Conservation (phyloP, 2,888 invertebrate genomes). For the Chrysopilus asiliformis region DNA sequence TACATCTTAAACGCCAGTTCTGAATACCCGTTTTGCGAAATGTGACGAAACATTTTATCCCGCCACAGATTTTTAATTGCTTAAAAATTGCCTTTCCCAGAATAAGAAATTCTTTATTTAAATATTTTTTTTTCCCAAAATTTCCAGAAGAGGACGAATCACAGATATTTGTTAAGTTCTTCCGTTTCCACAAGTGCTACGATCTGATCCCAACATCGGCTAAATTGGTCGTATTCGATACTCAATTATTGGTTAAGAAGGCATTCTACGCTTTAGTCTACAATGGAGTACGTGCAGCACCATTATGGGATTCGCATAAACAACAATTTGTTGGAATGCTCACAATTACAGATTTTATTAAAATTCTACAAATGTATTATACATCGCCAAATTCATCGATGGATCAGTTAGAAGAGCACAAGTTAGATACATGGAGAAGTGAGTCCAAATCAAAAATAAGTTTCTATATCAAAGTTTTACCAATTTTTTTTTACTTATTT, state of each 20-base stretch:
- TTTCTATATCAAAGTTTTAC: background rate
- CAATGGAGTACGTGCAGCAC: constrained; percentile 95
- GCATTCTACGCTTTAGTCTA: constrained; percentile 99
- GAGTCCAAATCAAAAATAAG: constrained; percentile 24
- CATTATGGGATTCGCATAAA: constrained; percentile 87
- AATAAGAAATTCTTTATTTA: no score
- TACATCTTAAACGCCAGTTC: no score
- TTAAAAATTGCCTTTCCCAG: no score
- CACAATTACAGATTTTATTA: constrained; percentile 98
- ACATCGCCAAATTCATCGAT: constrained; percentile 83
- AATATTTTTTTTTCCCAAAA: constrained; percentile 27
- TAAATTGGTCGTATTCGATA: constrained; percentile 98
- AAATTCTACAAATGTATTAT: constrained; percentile 95
- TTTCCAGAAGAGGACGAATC: constrained; percentile 87
- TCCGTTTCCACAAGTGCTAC: constrained; percentile 99
- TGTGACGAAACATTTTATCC: no score
- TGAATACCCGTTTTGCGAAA: no score
- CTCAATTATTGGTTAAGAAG: constrained; percentile 92
- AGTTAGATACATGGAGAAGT: constrained; percentile 92
- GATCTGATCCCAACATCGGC: constrained; percentile 99
- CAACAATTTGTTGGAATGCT: constrained; percentile 97
- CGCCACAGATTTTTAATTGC: no score
- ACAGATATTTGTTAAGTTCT: constrained; percentile 96
- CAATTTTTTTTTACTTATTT: no score
- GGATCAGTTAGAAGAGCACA: constrained; percentile 95